phyloP scores from a whole-genome alignment of 2,113 vertebrate species.

The Zingel zingel region DNA sequence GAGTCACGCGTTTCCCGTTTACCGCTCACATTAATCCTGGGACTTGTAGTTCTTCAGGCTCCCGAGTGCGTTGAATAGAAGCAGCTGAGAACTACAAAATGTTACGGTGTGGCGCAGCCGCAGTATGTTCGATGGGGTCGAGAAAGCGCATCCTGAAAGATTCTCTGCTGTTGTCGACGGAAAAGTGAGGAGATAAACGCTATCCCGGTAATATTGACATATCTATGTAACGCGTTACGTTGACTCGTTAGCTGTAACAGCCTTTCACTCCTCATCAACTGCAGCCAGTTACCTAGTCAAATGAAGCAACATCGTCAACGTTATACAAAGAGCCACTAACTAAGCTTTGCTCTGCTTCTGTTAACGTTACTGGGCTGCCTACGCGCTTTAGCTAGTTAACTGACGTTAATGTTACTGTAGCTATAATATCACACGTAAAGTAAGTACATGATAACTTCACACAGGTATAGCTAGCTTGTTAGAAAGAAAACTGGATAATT shows the following conservation, averaged over 20 bases:
- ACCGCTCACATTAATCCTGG: conserved; percentile 4
- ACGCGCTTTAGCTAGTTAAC: background rate
- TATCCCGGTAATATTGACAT: conserved; percentile 35
- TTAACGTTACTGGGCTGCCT: background rate
- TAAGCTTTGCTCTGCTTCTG: background rate
- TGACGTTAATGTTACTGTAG: background rate
- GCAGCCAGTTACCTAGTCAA: background rate
- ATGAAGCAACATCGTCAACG: background rate
- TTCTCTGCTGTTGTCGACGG: conserved; percentile 47
- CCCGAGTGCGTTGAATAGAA: fast-evolving
- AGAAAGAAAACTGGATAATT: background rate
- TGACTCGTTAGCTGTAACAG: background rate
- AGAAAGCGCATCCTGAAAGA: conserved; percentile 48
- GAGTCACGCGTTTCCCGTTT: conserved; percentile 66
- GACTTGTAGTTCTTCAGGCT: conserved; percentile 50
- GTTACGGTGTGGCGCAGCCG: conserved; percentile 28
- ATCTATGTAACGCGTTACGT: background rate
- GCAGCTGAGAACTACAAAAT: conserved; percentile 67
- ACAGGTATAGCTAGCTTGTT: no score
- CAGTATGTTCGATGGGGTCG: background rate
- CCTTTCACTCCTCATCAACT: background rate
- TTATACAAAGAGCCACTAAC: background rate
- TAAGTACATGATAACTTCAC: background rate
- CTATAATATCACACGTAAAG: background rate
- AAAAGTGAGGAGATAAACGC: conserved; percentile 34